Base-by-base conservation (phyloP, 64 coral and sea anemone species). In the Dendronephthya gigantea region DNA sequence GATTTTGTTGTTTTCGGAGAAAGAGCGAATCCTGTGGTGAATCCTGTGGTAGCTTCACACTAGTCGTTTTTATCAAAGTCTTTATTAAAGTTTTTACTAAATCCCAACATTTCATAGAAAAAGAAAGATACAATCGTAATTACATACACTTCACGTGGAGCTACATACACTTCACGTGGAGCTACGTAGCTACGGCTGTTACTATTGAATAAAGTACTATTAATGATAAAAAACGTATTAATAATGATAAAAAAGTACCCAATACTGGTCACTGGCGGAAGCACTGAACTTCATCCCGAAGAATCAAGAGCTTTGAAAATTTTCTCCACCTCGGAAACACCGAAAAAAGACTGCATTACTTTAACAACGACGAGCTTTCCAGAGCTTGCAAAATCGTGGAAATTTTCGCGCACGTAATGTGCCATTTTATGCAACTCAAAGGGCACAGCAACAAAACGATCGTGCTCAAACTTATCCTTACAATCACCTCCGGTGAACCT, bases 281-380 rank as follows among this genome's bases (percentile, higher is more conserved):
- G n/a, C n/a, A n/a, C n/a, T n/a, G n/a, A n/a, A n/a, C n/a, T n/a
- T n/a, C 17, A 79, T 35, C 32, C 36, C 15, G 72, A 34, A 16
- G 72, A 79, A 39, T 79, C 72, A 0, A 34, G 32, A 68, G 86
- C 52, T 28, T 89, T 85, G 47, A 93, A 93, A 25, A 79, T 87
- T 74, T 89, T 82, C 74, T 97, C 94, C 10, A 97, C 94, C 22
- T 82, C 70, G 39, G 79, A 86, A 14, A 97, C 89, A 11, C 92
- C 94, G 50, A 97, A 97, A 72, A 93, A 97, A 2, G 94, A 93
- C 51, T 97, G 94, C 87, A 97, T 62, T 59, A 97, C 94, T 89
- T 97, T 93, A 4, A 97, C 94, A 13, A 97, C 92, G 41, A 97
- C 94, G 47, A 97, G 43, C 55, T 97, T 97, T 0, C 89, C 87